Base-by-base conservation (phyloP, 2,113 vertebrate species). In the Oxyruncus cristatus region DNA sequence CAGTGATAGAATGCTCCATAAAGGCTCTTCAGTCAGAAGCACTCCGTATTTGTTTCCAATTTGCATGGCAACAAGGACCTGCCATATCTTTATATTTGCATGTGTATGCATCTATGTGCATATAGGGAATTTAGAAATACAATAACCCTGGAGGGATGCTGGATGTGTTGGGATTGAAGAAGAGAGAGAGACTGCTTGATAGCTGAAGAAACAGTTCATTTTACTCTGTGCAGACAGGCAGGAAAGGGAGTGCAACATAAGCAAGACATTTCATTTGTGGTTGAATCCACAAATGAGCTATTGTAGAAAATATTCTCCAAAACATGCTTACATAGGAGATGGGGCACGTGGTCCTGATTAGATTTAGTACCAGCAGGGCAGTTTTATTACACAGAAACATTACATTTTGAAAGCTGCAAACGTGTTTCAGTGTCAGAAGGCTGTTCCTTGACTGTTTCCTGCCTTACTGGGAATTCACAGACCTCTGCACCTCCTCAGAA, bases 341-440 rank as follows among this genome's bases (percentile, higher is more conserved):
- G 92, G 68, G 94, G 93, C 94, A 98, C 96, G 87, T 97, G 97
- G 95, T 96, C 92, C 93, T 96, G 93, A 97, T 98, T 98, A 97
- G 91, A 94, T 96, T 86, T 58, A 95, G 95, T 91, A 97, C 95
- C 89, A 97, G 89, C 87, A 95, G 94, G 92, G 94, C 95, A 94
- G 75, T 97, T 95, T 95, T 94, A 85, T 88, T 59, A 35, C 91
- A 92, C 93, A 95, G 55, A 67, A 90, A 73, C 35, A 14, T 68
- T 52, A 26, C 4, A 8, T 52, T 80, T 55, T 74, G 89, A 84
- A 83, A 80, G 70, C 94, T 96, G 90, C 55, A 66, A 79, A 80
- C 0, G 8, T 80, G 61, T 92, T 72, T 89, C 92, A 78, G 77
- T 42, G 63, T 85, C 84, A 87, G 87, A 67, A 95, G 88, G 88